Evolutionary conservation across 2,797 vertebrate species (phyloP), one percentile per base, ranked within the genome.

Genomic region (Sebastes vulpes): DNA sequence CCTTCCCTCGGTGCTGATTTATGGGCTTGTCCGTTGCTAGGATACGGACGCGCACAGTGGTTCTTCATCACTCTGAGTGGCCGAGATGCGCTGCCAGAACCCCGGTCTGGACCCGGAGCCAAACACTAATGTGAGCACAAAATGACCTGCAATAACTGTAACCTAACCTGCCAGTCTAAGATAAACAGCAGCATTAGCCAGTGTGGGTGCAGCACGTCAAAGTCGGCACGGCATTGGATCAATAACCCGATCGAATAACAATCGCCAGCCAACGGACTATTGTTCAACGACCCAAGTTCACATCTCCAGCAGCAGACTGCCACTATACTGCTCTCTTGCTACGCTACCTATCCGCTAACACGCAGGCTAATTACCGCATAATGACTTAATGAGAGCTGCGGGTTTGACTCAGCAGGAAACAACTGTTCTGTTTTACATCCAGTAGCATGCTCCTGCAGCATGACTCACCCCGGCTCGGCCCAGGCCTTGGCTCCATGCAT

Each of bases 361-460:
- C 72, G 60, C 79, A 79, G 77, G 83, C 85, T 95, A 94, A 95
- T 94, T 93, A 89, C 88, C 10, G 52, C 86, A 87, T 93, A 93
- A 95, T 94, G 89, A 93, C 92, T 95, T 92, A 95, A 94, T 91
- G 89, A 92, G 92, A 65, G 67, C 88, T 92, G 93, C 54, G 92
- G 94, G 84, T 94, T 94, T 91, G 93, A 95, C 92, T 93, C 94
- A 91, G 93, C 91, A 89, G 93, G 93, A 95, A 94, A 90, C 87
- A 83, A 84, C 83, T 66, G 87, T 64, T 93, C 92, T 95, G 92
- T 91, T 95, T 94, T 86, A 94, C 91, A 93, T 95, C 93, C 82
- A 93, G 89, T 84, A 77, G 87, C 90, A 81, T 89, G 86, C 85
- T 94, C 79, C 75, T 85, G 79, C 78, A 83, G 87, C 84, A 85